Evolutionary conservation across 1,140 invertebrate genomes (phyloP), one percentile per base, ranked within the genome.

Genomic region (Phortica variegata): DNA sequence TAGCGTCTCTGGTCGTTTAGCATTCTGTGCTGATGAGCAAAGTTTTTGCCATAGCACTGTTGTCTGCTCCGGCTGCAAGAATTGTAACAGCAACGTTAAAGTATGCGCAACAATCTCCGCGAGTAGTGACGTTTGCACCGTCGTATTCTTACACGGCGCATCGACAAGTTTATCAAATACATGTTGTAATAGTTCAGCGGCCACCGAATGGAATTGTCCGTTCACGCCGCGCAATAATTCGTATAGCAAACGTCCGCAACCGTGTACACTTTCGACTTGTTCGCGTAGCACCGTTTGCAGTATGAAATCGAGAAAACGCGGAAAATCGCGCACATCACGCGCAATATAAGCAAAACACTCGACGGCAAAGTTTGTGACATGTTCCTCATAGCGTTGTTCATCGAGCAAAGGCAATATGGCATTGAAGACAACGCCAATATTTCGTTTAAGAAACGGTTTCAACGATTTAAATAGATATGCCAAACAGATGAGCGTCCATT

Each of bases 281-380:
- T 84, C 82, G 29, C 81, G 78, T 51, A 85, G 70, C 7, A 94
- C 76, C 21, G 83, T 81, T 60, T 81, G 78, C 3, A 95, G 77
- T 6, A 95, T 75, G 17, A 88, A 78, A 38, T 82, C 77, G 18
- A 95, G 78, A 73, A 95, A 88, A 15, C 82, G 82, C 7, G 85
- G 80, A 57, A 87, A 89, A 56, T 95, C 87, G 57, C 82, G 85
- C 29, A 93, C 85, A 83, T 95, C 95, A 52, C 93, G 79, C 6
- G 91, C 88, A 2, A 96, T 85, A 80, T 93, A 95, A 10, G 92
- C 87, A 81, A 97, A 95, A 79, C 90, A 91, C 78, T 96, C 91
- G 2, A 91, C 89, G n/a, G 92, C 91, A 83, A 96, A 96, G 72
- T 87, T 87, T 54, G 87, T 87, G n/a, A 96, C 85, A 66, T 94